Evolutionary conservation across 1,140 invertebrate species (phyloP).

Genomic region (Neotoxoptera formosana): DNA sequence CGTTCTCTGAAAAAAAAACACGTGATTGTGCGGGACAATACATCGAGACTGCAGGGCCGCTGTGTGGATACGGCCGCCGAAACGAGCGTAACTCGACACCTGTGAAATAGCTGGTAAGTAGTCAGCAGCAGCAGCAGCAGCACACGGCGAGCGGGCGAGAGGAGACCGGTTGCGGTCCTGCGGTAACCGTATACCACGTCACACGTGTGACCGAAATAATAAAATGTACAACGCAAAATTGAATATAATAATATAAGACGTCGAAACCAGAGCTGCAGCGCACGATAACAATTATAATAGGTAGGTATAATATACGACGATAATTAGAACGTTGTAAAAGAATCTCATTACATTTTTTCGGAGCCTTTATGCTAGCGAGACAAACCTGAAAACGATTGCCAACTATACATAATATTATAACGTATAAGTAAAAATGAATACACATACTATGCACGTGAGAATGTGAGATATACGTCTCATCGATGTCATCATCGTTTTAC

Average conservation of each 20-base stretch:
- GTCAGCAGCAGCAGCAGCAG: not conserved
- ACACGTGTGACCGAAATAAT: not conserved
- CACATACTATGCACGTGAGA: not conserved
- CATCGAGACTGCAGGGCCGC: not conserved
- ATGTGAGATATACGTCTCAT: not conserved
- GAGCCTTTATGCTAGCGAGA: not conserved
- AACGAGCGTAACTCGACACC: constrained; percentile 31
- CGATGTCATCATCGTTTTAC: not conserved
- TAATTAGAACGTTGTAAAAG: not conserved
- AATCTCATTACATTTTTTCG: not conserved
- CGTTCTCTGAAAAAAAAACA: not conserved
- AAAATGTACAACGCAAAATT: not conserved
- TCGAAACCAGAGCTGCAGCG: not conserved
- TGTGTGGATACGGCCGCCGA: not conserved
- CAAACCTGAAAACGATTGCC: not conserved
- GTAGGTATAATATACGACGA: not conserved
- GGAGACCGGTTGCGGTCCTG: not conserved
- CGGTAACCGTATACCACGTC: not conserved
- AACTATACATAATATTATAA: not conserved
- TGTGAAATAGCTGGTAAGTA: not conserved
- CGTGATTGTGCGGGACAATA: not conserved
- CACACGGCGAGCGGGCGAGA: not conserved
- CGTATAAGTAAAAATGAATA: not conserved
- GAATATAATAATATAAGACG: not conserved
- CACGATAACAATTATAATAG: not conserved